Evolutionary conservation across 2,113 vertebrate genomes (phyloP), one percentile per base, ranked within the genome.

Genomic region (Trogon melanurus): DNA sequence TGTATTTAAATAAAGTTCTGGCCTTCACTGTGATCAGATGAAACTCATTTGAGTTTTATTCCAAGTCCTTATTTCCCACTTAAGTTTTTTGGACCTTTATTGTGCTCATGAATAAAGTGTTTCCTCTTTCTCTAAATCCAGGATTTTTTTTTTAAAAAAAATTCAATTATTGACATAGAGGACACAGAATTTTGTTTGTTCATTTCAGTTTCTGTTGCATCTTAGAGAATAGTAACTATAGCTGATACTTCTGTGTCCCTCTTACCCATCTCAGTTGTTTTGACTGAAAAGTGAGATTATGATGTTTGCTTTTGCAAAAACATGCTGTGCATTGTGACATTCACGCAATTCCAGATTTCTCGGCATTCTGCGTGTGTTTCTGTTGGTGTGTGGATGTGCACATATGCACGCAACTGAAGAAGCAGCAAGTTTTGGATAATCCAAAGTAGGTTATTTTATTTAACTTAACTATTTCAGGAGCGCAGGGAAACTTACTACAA

Each of bases 371-470:
- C 18, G 1, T 34, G 17, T 1, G 0, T 57, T 85, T 71, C 8
- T 36, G 8, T 53, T 57, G 0, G 0, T 70, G n/a, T 71, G 4
- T 50, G 17, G 71, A 11, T 51, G 9, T 66, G 25, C 51, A 22
- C 20, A 54, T 8, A 5, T 36, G 17, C 13, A 29, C 36, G 17
- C 12, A 84, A 11, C 22, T 51, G 26, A 44, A 65, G 58, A 16
- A 79, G 29, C 34, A 23, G 29, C 20, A 16, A 1, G 2, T 69
- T 65, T 79, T 67, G 34, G 18, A n/a, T 85, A 48, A 53, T 70
- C 27, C 47, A 18, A 79, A 10, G 8, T 48, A 29, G 1, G 3
- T 6, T 14, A 2, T 41, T 90, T 67, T 73, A 36, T 36, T 36
- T 41, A 41, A 13, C 13, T 41, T 9, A 41, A 74, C 12, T 60